Evolutionary conservation across 2,113 vertebrate genomes (phyloP).

Genomic region (Labrus mixtus): DNA sequence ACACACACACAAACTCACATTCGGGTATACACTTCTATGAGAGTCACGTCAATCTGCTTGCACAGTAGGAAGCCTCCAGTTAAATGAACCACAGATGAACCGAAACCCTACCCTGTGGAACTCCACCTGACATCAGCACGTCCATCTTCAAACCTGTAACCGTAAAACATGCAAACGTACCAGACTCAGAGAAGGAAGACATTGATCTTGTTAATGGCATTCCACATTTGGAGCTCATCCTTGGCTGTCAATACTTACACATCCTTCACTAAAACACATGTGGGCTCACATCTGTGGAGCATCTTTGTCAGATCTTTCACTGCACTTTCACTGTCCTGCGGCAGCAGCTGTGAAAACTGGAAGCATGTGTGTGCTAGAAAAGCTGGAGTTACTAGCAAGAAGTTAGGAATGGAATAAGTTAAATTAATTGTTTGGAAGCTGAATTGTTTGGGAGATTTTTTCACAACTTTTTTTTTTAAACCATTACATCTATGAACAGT

Average conservation of each 20-base stretch:
- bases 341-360: conserved; percentile 36
- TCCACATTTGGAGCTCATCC: conserved; percentile 58
- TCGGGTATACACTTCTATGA: conserved; percentile 30
- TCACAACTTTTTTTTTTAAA: too few species aligned
- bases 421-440: too few species aligned
- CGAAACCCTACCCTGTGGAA: conserved; percentile 3
- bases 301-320: conserved; percentile 36
- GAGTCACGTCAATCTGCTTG: conserved; percentile 29
- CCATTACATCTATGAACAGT: background rate
- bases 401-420: too few species aligned
- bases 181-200: conserved; percentile 56
- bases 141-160: conserved; percentile 44
- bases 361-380: conserved; percentile 4
- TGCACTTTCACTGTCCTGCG: conserved; percentile 34
- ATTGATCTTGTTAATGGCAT: conserved; percentile 62
- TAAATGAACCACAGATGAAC: conserved; percentile 48
- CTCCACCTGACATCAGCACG: conserved; percentile 46
- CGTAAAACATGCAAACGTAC: conserved; percentile 50
- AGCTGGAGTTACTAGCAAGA: background rate
- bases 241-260: conserved; percentile 46
- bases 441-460: conserved; percentile 6
- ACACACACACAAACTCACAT: conserved; percentile 21
- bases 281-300: conserved; percentile 62
- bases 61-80: conserved; percentile 50
- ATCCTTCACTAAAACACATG: conserved; percentile 48